Evolutionary conservation across 2,888 invertebrate species (phyloP), one percentile per base, ranked within the genome.

Genomic region (Dichetophora obliterata): DNA sequence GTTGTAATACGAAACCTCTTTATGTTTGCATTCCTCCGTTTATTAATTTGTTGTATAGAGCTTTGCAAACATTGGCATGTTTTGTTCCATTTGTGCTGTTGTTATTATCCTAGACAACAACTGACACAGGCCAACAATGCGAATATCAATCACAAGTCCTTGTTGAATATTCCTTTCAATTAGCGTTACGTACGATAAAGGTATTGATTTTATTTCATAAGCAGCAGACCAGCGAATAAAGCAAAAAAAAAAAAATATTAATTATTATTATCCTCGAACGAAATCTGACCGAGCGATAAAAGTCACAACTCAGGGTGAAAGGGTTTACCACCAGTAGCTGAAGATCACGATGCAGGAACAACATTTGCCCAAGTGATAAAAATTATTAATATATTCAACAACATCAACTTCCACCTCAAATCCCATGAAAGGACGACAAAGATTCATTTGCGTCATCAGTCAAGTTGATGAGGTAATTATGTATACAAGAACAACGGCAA

Each of bases 401-500:
- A 52, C 50, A n/a, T 19, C 34, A 14, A 9, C 24, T 14, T 14
- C 50, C n/a, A 43, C 63, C 11, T 66, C 50, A 37, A 16, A 34
- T 52, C 61, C 66, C 74, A 77, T 73, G 76, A 80, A 84, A 83
- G 83, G 82, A 83, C 83, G 87, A 87, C 87, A 86, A 82, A 84
- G 87, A 87, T 87, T 86, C 86, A 87, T 87, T 86, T 87, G 86
- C 87, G 87, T 89, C 88, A 89, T 89, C 89, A 89, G 89, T 89
- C 89, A 89, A 88, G 85, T 88, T 88, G 88, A 89, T 89, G 87
- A 86, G 86, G 88, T 89, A 89, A 89, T 89, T 89, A 88, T 85
- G 81, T 43, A 66, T 34, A 54, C 34, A 61, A 74, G 63, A 63
- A 71, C 54, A 65, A 48, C 52, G 71, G 19, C 50, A 77, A 71